phyloP scores from a whole-genome alignment of 2,888 invertebrate genomes.

The Pandemis heparana region DNA sequence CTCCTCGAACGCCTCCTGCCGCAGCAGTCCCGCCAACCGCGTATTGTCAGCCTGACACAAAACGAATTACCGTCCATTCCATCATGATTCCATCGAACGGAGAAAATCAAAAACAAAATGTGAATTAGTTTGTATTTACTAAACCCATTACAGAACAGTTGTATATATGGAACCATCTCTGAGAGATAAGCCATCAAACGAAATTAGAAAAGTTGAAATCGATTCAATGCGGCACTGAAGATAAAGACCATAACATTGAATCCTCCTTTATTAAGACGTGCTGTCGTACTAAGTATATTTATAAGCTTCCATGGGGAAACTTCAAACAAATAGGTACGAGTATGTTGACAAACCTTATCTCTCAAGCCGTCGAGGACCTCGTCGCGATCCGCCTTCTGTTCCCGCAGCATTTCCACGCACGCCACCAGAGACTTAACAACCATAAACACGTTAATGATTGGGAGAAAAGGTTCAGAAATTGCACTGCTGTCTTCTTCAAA shows the following conservation, averaged over 20 bases:
- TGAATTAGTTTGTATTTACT: too few relatives aligned
- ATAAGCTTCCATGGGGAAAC: too few relatives aligned
- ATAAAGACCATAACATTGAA: too few relatives aligned
- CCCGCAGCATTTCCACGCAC: conserved; percentile 70
- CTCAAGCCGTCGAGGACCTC: conserved; percentile 71
- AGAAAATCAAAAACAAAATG: too few relatives aligned
- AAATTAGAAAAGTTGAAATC: too few relatives aligned
- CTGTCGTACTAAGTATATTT: too few relatives aligned
- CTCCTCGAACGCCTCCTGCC: conserved; percentile 56
- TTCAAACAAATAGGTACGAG: neutral
- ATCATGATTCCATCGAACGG: neutral
- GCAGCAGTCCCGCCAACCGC: conserved; percentile 64
- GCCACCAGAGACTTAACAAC: conserved; percentile 60
- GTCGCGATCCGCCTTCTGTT: conserved; percentile 74
- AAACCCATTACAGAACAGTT: too few relatives aligned
- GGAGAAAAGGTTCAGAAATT: neutral
- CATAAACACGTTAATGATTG: neutral
- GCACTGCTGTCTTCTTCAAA: too few relatives aligned
- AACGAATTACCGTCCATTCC: neutral
- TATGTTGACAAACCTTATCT: conserved; percentile 63
- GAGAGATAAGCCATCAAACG: too few relatives aligned
- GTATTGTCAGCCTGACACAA: conserved; percentile 62
- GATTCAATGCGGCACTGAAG: too few relatives aligned
- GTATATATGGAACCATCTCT: too few relatives aligned
- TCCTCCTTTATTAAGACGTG: too few relatives aligned